Percentiles rank a stretch among this genome's conserved stretches.
Evolutionary conservation across 2,888 invertebrate genomes (phyloP).

Genomic region (Athalia circularis): DNA sequence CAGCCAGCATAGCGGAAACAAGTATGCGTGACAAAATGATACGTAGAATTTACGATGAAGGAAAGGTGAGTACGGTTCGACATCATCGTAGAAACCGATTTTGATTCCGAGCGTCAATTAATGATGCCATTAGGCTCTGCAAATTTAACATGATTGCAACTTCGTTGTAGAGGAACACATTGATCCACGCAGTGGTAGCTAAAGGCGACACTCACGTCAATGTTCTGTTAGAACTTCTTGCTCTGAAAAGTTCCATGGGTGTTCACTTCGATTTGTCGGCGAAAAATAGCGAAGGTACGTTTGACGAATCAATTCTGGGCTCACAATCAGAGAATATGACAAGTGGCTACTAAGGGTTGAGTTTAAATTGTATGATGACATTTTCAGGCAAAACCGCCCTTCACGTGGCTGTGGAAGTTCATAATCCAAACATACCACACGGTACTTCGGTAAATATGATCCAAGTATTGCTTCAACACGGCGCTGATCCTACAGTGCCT

Average conservation of each 20-base stretch:
- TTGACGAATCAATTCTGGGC: not conserved
- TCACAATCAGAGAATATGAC: too few species aligned
- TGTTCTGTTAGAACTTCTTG: constrained; percentile 62
- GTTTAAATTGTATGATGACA: not conserved
- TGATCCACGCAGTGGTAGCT: constrained; percentile 64
- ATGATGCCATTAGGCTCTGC: not conserved
- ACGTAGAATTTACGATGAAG: constrained; percentile 59
- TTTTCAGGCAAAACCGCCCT: constrained; percentile 65
- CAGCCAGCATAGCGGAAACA: constrained; percentile 58
- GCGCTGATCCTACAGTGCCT: constrained; percentile 58
- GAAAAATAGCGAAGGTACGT: constrained; percentile 65
- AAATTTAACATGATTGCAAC: not conserved
- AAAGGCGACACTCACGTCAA: constrained; percentile 63
- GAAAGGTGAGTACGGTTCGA: constrained; percentile 53
- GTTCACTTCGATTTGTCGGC: constrained; percentile 64
- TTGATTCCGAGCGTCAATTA: not conserved
- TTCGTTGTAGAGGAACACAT: constrained; percentile 61
- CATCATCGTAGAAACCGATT: not conserved
- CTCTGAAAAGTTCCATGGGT: constrained; percentile 48
- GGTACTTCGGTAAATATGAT: constrained; percentile 48
- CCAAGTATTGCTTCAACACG: constrained; percentile 61
- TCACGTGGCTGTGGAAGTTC: constrained; percentile 65
- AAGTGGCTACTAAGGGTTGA: not conserved
- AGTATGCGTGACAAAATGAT: constrained; percentile 63
- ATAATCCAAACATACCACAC: constrained; percentile 52